phyloP scores from a whole-genome alignment of 2,113 vertebrate genomes.

The Chamaea fasciata region DNA sequence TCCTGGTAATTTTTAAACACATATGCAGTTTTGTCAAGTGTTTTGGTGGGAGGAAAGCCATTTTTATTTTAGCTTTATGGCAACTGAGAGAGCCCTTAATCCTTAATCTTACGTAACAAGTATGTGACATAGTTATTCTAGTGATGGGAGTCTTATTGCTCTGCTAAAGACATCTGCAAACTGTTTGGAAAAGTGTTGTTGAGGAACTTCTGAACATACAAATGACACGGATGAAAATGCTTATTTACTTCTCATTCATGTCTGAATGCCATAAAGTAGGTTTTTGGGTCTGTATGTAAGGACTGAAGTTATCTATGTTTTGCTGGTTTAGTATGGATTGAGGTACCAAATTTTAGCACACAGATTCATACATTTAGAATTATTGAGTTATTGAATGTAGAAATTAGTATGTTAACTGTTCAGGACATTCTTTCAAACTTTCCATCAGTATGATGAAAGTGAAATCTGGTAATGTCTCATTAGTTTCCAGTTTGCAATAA shows the following conservation, averaged over 20 bases:
- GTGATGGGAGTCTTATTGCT: neutral
- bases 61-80: neutral
- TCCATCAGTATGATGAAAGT: neutral
- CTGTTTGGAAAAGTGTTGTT: neutral
- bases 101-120: neutral
- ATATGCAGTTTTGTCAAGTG: neutral
- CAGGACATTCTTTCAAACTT: neutral
- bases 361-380: neutral
- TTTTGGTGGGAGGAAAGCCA: neutral
- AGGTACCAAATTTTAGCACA: neutral
- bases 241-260: neutral
- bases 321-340: neutral
- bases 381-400: neutral
- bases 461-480: neutral
- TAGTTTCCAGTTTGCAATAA: neutral
- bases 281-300: neutral
- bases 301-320: neutral
- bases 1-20: neutral
- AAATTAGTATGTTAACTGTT: neutral
- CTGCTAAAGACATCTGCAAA: neutral
- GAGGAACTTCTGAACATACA: neutral
- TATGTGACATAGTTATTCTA: neutral
- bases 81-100: neutral
- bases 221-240: neutral
- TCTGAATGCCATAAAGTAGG: neutral